Evolutionary conservation across 2,797 vertebrate species (phyloP).

Genomic region (Anniella stebbinsi): DNA sequence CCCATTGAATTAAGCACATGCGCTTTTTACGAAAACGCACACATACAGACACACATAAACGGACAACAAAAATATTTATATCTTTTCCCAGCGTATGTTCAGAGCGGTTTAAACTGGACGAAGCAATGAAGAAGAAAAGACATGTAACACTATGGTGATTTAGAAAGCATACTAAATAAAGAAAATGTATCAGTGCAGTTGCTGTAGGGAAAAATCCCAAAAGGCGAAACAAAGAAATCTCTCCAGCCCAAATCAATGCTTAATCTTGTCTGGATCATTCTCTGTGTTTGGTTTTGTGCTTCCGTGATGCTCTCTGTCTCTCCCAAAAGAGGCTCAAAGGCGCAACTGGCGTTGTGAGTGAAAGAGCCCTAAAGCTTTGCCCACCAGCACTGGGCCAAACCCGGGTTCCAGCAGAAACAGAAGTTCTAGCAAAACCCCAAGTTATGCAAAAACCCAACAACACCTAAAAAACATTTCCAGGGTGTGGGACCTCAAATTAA

Average conservation of each 20-base stretch:
- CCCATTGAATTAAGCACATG: neutral
- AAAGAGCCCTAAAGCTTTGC: neutral
- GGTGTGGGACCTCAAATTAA: too few species aligned
- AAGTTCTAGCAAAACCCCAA: neutral
- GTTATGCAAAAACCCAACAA: neutral
- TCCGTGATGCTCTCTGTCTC: neutral
- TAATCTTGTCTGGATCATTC: neutral
- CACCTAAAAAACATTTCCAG: too few species aligned
- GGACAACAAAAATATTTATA: neutral
- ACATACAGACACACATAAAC: neutral
- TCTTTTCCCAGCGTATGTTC: neutral
- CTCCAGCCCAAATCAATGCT: neutral
- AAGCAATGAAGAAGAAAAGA: neutral
- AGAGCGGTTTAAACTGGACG: neutral
- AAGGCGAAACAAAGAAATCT: neutral
- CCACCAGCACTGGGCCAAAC: neutral
- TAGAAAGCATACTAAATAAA: neutral
- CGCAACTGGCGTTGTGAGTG: neutral
- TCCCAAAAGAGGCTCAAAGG: neutral
- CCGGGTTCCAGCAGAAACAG: neutral
- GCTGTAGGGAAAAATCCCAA: neutral
- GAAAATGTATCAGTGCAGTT: neutral
- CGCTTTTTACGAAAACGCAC: neutral
- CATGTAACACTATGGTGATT: neutral
- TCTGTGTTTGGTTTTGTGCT: neutral